These are phyloP conservation scores for Salminus brasiliensis DNA, from an alignment of 2,113 vertebrate species.

Conservation along the genomic window DNA sequence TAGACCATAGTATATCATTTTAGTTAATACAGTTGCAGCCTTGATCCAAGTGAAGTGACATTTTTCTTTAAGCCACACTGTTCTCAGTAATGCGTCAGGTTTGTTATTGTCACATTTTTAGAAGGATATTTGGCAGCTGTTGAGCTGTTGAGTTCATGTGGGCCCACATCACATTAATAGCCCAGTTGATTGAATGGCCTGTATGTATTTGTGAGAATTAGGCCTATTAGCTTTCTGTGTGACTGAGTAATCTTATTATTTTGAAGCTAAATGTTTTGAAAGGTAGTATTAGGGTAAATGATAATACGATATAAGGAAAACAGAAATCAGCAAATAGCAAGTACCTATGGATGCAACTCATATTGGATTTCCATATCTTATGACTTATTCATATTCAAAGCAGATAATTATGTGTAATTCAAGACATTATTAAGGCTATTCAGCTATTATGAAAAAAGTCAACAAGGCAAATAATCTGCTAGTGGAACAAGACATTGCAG, in stretches of 20 bases:
- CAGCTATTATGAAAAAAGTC: no score
- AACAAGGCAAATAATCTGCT: no score
- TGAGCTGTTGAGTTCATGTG: not conserved
- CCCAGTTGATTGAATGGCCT: not conserved
- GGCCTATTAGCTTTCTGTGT: not conserved
- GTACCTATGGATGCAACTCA: no score
- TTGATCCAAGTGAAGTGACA: not conserved
- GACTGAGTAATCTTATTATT: not conserved
- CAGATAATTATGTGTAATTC: no score
- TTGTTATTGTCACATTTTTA: conserved; percentile 8
- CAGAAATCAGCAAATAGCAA: not conserved
- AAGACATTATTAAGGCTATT: no score
- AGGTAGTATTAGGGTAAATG: not conserved
- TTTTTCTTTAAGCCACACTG: not conserved
- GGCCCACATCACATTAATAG: not conserved
- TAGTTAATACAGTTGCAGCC: no score
- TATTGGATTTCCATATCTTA: no score
- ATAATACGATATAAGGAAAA: not conserved
- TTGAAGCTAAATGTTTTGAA: not conserved
- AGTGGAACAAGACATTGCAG: no score
- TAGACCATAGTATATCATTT: no score
- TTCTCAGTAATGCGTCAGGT: not conserved
- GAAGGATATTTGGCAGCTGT: not conserved
- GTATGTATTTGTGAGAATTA: not conserved
- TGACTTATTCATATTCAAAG: no score